A percentile compares a stretch with the other conserved stretches of the same genome.
These are phyloP conservation scores for Didymodactylos carnosus DNA, from an alignment of 2,888 invertebrate genomes.

Conservation along the genomic window DNA sequence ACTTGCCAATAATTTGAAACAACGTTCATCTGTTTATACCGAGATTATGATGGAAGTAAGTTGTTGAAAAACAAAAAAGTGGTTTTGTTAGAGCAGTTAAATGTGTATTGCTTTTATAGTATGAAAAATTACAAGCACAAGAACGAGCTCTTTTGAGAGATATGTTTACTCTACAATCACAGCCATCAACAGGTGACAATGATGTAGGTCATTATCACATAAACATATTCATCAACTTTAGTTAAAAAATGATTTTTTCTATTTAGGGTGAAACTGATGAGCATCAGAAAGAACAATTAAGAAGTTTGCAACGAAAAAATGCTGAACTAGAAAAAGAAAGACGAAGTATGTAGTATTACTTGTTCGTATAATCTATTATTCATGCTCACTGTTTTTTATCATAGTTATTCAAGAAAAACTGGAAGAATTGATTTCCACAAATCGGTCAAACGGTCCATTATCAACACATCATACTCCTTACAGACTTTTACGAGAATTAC, in stretches of 20 bases:
- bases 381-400: no score
- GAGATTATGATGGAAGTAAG: not conserved
- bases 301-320: not conserved
- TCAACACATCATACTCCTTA: not conserved
- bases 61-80: not conserved
- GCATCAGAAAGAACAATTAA: not conserved
- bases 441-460: not conserved
- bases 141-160: not conserved
- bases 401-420: not conserved
- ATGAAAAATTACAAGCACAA: not conserved
- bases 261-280: not conserved
- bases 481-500: not conserved
- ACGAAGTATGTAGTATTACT: not conserved
- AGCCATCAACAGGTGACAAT: not conserved
- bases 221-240: no score
- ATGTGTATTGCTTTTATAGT: not conserved
- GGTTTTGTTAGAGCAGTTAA: no score
- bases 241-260: no score
- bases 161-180: not conserved
- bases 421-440: not conserved
- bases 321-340: not conserved
- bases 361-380: no score
- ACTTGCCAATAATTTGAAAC: not conserved
- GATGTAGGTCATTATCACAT: no score
- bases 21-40: not conserved